A percentile compares a stretch with the other conserved stretches of the same genome.
Conservation (phyloP, 2,797 vertebrate genomes). For the Labeo calbasu region DNA sequence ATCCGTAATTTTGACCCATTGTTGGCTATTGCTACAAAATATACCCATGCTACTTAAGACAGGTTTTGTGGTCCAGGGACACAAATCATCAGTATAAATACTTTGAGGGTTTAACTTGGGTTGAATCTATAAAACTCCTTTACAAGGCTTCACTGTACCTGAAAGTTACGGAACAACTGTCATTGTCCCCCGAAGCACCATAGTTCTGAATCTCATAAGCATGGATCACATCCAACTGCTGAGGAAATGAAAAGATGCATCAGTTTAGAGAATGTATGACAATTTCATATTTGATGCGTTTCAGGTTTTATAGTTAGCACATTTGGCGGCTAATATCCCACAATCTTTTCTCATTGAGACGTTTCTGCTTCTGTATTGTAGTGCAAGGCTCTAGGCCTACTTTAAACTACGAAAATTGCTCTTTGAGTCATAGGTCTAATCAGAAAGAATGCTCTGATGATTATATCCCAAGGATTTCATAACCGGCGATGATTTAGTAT, state of each 20-base stretch:
- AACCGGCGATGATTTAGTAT: slow-evolving; percentile 7
- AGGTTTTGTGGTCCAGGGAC: too few species aligned
- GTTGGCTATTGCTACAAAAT: too few species aligned
- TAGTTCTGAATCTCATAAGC: slow-evolving; percentile 13
- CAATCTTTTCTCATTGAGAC: background rate
- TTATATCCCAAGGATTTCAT: slow-evolving; percentile 43
- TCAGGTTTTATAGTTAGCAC: slow-evolving; percentile 1
- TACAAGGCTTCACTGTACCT: background rate
- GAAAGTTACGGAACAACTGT: background rate
- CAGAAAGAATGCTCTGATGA: slow-evolving; percentile 20
- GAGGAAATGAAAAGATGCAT: background rate
- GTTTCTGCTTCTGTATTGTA: background rate
- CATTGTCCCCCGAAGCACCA: background rate
- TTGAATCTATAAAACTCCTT: background rate
- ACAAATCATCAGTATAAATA: background rate
- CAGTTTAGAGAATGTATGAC: background rate
- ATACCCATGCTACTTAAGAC: too few species aligned
- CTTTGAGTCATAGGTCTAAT: slow-evolving; percentile 29
- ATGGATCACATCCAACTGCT: background rate
- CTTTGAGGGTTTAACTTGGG: background rate
- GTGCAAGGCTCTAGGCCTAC: background rate
- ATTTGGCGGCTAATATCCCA: background rate
- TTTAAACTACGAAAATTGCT: slow-evolving; percentile 24
- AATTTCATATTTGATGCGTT: background rate
- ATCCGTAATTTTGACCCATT: too few species aligned